Conservation (phyloP, 53 echinoderm and acorn worm species). For the Henricia sp. region DNA sequence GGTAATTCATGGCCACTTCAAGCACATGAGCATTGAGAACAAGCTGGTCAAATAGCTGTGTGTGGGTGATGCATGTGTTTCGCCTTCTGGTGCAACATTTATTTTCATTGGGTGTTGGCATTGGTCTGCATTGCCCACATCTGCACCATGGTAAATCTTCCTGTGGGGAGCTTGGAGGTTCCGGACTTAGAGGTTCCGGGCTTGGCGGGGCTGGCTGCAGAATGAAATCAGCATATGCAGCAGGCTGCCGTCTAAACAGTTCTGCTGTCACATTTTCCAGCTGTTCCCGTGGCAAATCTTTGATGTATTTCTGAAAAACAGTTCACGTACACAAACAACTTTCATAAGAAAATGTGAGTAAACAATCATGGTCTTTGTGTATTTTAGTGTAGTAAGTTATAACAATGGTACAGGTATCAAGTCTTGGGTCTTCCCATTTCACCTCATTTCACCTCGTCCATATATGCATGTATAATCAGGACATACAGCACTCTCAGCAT, state of each 20-base stretch:
- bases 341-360: neutral
- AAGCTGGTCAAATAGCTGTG: too few relatives aligned
- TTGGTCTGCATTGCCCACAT: slow-evolving; percentile 18
- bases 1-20: slow-evolving; percentile 52
- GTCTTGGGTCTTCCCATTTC: neutral
- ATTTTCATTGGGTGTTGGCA: neutral
- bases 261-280: slow-evolving; percentile 11
- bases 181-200: neutral
- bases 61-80: neutral
- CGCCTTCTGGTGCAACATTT: slow-evolving; percentile 1
- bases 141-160: slow-evolving; percentile 40
- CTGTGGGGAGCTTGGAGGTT: slow-evolving; percentile 31
- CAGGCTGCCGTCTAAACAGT: slow-evolving; percentile 3
- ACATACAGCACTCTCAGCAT: too few relatives aligned
- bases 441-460: neutral
- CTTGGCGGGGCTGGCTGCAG: neutral
- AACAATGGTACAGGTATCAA: neutral
- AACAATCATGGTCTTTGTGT: neutral
- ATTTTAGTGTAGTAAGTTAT: neutral
- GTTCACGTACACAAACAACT: slow-evolving; percentile 3
- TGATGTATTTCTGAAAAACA: slow-evolving; percentile 24
- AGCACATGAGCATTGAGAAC: slow-evolving; percentile 51
- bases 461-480: too few relatives aligned
- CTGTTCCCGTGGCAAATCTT: neutral
- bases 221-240: slow-evolving; percentile 5